phyloP scores from a whole-genome alignment of 2,888 invertebrate genomes.

The Teinopalpus imperialis region DNA sequence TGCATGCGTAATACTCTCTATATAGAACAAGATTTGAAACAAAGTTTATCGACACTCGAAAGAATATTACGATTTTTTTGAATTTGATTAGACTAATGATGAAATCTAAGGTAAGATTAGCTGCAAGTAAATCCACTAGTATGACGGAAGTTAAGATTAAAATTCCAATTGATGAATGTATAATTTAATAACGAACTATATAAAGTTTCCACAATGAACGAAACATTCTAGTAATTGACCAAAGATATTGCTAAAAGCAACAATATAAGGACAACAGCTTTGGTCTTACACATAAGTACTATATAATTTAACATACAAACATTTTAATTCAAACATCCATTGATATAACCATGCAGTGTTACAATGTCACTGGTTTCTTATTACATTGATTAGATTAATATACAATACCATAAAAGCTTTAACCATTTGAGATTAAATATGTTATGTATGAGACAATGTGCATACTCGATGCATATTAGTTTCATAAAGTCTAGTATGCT shows the following conservation, averaged over 20 bases:
- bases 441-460: slow-evolving; percentile 40
- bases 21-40: no score
- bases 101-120: slow-evolving; percentile 1
- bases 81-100: no score
- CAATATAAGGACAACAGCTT: slow-evolving; percentile 66
- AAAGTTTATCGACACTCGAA: no score
- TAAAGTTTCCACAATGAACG: slow-evolving; percentile 60
- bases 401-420: slow-evolving; percentile 58
- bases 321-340: slow-evolving; percentile 43
- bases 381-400: slow-evolving; percentile 45
- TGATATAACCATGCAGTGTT: slow-evolving; percentile 45
- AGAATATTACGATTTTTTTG: background rate
- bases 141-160: slow-evolving; percentile 44
- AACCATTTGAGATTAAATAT: slow-evolving; percentile 55
- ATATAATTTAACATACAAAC: slow-evolving; percentile 56
- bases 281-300: slow-evolving; percentile 74
- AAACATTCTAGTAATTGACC: slow-evolving; percentile 79
- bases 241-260: slow-evolving; percentile 77
- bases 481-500: slow-evolving; percentile 52
- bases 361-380: slow-evolving; percentile 37
- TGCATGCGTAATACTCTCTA: no score
- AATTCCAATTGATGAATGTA: slow-evolving; percentile 50
- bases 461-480: slow-evolving; percentile 33
- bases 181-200: slow-evolving; percentile 60
- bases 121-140: background rate